Percentiles rank a stretch among this genome's conserved stretches.
phyloP scores from a whole-genome alignment of 1,140 invertebrate genomes.

The Scylla paramamosain region DNA sequence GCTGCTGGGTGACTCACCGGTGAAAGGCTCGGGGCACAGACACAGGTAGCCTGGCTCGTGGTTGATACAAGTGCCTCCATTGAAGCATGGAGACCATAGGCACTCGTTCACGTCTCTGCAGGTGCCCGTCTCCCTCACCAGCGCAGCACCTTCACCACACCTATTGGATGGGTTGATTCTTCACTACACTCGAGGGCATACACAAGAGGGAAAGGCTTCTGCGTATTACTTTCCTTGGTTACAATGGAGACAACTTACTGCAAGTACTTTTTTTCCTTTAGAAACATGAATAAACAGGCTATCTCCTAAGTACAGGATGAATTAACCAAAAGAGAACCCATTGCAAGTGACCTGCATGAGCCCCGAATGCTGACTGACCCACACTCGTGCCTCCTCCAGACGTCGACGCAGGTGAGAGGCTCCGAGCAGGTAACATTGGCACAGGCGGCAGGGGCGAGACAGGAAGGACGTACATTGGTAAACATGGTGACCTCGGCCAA shows the following conservation, averaged over 20 bases:
- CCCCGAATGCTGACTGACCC: conserved; percentile 36
- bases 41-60: conserved; percentile 91
- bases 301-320: too few relatives aligned
- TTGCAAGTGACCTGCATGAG: too few relatives aligned
- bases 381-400: conserved; percentile 59
- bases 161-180: background rate
- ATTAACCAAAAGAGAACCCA: too few relatives aligned
- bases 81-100: conserved; percentile 85
- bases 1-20: conserved; percentile 83
- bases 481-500: conserved; percentile 55
- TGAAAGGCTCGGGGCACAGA: conserved; percentile 89
- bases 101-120: conserved; percentile 69
- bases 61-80: conserved; percentile 89
- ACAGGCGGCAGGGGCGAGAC: conserved; percentile 38
- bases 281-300: too few relatives aligned
- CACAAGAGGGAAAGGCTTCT: background rate
- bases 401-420: conserved; percentile 61
- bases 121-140: conserved; percentile 33
- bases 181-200: too few relatives aligned
- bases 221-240: too few relatives aligned
- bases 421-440: conserved; percentile 58
- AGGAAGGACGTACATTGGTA: conserved; percentile 37
- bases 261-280: too few relatives aligned
- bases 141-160: conserved; percentile 45
- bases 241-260: too few relatives aligned